Base-by-base conservation (phyloP, 2,113 vertebrate species). In the Melospiza georgiana region DNA sequence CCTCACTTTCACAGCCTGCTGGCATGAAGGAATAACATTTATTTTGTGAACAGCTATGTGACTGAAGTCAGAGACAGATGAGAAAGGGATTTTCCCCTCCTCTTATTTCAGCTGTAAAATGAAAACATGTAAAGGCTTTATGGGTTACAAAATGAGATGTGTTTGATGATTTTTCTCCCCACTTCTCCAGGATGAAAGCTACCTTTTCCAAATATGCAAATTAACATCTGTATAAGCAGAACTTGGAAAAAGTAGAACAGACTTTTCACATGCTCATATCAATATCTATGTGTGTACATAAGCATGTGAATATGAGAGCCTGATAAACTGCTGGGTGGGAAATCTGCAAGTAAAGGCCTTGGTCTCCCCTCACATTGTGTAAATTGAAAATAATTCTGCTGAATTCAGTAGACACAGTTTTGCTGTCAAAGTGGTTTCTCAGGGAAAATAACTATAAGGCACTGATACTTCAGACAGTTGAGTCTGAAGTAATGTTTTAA, bases 1-100 rank as follows among this genome's bases (percentile, higher is more conserved):
- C 37, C 57, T 80, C 72, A 35, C 88, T 95, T 96, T 95, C 88
- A 94, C 83, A 95, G 75, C 52, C 94, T 89, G 72, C 85, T 94
- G 94, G 90, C 87, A 72, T 61, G 31, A 68, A 94, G 91, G 57
- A 95, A 94, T 89, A 96, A 94, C 87, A 84, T 97, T 97, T 93
- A 90, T 93, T 95, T 91, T 93, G 73, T 89, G 90, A 94, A 49
- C 75, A 33, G 35, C 90, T 94, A 37, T 75, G 54, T 63, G 85
- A 81, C 59, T 90, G 79, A 95, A 85, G 62, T 89, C 78, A 89
- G 87, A 91, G 67, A 65, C 49, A 93, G 91, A 93, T 43, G 68
- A 94, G 68, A 95, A 93, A 89, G 30, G 43, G 21, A 24, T 31
- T 90, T 46, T 15, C 3, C 8, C 18, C 5, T n/a, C 17, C 27